Evolutionary conservation across 1,140 invertebrate genomes (phyloP).

Genomic region (Frieseomelitta varia): DNA sequence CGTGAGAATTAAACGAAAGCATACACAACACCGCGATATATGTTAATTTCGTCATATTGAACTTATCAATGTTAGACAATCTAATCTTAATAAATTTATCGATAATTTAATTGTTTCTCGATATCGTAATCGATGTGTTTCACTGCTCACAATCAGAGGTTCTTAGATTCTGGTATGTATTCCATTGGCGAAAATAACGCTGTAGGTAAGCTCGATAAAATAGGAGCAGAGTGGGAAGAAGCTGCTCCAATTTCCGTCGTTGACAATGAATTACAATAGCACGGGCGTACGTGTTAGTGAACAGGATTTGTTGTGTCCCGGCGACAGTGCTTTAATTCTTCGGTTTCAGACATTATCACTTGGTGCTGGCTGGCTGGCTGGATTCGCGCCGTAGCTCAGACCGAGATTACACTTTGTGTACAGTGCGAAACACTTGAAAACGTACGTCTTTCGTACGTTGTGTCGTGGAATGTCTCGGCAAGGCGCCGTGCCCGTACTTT

Average conservation of each 20-base stretch:
- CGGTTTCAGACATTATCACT: slow-evolving; percentile 26
- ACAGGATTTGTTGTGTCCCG: background rate
- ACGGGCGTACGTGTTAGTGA: background rate
- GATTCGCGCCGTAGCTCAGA: slow-evolving; percentile 8
- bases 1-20: no score
- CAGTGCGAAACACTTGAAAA: background rate
- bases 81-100: no score
- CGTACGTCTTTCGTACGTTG: background rate
- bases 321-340: slow-evolving; percentile 16
- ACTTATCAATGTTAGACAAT: no score
- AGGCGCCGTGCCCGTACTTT: background rate
- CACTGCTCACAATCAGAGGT: no score
- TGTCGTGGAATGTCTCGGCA: background rate
- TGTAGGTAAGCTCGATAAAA: background rate
- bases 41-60: no score
- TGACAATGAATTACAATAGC: background rate
- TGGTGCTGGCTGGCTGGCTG: background rate
- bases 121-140: no score
- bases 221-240: background rate
- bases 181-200: background rate
- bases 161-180: background rate
- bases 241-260: background rate
- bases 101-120: no score
- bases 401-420: slow-evolving; percentile 10
- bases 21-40: no score